These are phyloP conservation scores for Ormyrus thymus DNA, from an alignment of 2,888 invertebrate species.

Conservation along the genomic window DNA sequence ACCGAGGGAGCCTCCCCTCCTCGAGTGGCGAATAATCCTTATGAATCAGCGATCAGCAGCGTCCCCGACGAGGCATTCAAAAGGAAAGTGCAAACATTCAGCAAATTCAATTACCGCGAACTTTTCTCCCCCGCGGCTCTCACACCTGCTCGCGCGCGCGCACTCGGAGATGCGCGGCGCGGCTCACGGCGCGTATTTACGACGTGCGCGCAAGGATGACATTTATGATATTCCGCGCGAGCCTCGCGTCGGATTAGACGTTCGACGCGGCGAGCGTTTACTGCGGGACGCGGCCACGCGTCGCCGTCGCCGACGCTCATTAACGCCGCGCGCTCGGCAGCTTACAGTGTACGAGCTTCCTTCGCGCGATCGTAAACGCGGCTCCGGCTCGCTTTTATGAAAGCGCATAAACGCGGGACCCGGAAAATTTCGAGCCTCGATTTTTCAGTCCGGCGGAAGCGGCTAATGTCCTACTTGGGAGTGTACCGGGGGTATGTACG, in stretches of 20 bases:
- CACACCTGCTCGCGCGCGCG: neutral
- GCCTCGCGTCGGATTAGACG: slow-evolving; percentile 2
- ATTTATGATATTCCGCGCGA: slow-evolving; percentile 9
- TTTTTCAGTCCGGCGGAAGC: neutral
- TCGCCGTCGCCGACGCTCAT: neutral
- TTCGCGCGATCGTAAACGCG: no score
- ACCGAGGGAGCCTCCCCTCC: no score
- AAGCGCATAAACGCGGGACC: neutral
- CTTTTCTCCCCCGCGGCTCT: no score
- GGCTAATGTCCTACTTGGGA: no score
- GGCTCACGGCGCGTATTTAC: neutral
- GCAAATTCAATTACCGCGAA: no score
- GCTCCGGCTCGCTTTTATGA: no score
- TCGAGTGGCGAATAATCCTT: no score
- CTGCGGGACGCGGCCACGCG: neutral
- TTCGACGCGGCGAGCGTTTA: neutral
- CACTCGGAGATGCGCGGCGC: neutral
- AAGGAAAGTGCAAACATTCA: neutral
- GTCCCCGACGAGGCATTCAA: no score
- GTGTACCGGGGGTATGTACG: no score
- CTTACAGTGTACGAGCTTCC: neutral
- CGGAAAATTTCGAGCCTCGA: neutral
- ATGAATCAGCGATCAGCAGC: no score
- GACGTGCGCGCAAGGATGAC: slow-evolving; percentile 8
- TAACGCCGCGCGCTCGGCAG: neutral